phyloP scores from a whole-genome alignment of 2,113 vertebrate species.

The Acrocephalus arundinaceus region DNA sequence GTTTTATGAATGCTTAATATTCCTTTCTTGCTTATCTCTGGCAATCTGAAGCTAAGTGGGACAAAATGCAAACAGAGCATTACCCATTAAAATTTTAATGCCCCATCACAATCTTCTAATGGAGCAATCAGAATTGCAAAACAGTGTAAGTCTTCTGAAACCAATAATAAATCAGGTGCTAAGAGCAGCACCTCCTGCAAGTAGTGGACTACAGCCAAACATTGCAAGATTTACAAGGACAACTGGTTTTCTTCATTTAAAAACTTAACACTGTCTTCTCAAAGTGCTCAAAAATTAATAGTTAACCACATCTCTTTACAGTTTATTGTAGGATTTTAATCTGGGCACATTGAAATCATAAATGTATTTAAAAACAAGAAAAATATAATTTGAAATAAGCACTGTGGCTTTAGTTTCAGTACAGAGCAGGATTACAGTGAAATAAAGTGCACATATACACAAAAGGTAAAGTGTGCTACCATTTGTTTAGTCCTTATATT shows the following conservation, averaged over 20 bases:
- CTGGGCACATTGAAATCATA: neutral
- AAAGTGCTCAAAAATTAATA: neutral
- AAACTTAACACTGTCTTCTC: neutral
- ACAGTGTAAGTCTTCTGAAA: slow-evolving; percentile 51
- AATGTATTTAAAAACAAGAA: neutral
- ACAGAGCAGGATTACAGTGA: neutral
- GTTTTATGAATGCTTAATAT: slow-evolving; percentile 46
- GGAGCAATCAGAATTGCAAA: slow-evolving; percentile 72
- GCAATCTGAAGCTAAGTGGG: slow-evolving; percentile 47
- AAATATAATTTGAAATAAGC: neutral
- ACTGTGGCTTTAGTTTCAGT: neutral
- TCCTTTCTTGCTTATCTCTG: slow-evolving; percentile 11
- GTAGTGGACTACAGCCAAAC: slow-evolving; percentile 50
- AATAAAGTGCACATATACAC: neutral
- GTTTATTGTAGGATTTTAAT: neutral
- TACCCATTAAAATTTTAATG: slow-evolving; percentile 67
- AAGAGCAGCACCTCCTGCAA: slow-evolving; percentile 33
- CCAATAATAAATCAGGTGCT: slow-evolving; percentile 66
- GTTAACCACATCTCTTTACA: neutral
- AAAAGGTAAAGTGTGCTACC: neutral
- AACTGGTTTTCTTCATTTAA: slow-evolving; percentile 16
- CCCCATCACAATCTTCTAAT: slow-evolving; percentile 68
- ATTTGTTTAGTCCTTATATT: neutral
- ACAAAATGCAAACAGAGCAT: slow-evolving; percentile 64
- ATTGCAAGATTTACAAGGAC: slow-evolving; percentile 43